These are phyloP conservation scores for Epizoanthus stellaris DNA, from an alignment of 92 coral and sea anemone species.

Conservation along the genomic window DNA sequence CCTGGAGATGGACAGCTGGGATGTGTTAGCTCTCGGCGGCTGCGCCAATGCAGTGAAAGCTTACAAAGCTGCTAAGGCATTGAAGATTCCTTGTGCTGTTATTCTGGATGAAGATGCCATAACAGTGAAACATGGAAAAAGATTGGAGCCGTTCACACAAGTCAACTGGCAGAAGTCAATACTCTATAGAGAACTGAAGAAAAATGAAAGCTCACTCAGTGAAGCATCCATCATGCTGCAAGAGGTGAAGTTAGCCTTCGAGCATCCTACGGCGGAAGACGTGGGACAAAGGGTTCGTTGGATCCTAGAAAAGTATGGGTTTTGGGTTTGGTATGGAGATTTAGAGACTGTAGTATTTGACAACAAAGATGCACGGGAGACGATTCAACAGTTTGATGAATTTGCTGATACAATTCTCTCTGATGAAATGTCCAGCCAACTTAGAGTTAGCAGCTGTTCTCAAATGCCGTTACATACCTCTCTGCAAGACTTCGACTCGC, in stretches of 20 bases:
- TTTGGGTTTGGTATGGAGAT: conserved; percentile 44
- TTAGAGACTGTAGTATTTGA: conserved; percentile 6
- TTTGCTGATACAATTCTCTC: neutral
- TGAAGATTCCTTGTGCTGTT: no score
- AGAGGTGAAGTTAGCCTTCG: neutral
- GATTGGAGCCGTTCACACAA: neutral
- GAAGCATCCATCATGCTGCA: neutral
- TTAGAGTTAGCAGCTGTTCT: neutral
- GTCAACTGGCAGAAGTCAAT: conserved; percentile 37
- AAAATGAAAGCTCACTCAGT: neutral
- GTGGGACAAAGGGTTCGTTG: neutral
- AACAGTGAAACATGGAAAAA: neutral
- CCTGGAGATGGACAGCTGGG: no score
- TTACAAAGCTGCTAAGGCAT: no score
- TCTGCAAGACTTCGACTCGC: no score
- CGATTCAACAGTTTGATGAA: neutral
- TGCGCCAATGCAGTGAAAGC: no score
- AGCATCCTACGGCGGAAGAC: neutral
- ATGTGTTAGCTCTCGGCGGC: no score
- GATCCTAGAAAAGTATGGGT: conserved; percentile 3
- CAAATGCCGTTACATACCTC: no score
- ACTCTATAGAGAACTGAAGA: neutral
- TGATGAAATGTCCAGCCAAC: neutral
- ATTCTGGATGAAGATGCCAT: conserved; percentile 26
- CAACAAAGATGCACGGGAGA: neutral